Evolutionary conservation across 2,113 vertebrate genomes (phyloP), one percentile per base, ranked within the genome.

Genomic region (Stigmatopora argus): DNA sequence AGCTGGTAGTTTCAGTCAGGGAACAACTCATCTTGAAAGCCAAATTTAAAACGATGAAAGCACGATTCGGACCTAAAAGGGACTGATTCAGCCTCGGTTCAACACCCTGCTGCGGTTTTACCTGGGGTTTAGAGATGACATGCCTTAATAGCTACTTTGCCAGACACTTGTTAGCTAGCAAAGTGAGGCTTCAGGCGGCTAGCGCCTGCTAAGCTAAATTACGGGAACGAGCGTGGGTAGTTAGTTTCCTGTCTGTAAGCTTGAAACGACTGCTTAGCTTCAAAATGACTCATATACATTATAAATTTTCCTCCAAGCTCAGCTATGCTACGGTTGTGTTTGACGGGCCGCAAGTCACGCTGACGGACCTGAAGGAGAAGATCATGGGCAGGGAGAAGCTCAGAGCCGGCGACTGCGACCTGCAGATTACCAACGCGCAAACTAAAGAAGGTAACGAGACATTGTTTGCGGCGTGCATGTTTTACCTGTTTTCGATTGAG

Each of bases 221-320:
- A 44, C 64, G 52, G 77, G 64, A 57, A 76, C 51, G 47, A 26
- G 7, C 7, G 46, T 18, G 21, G 55, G 69, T 7, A 44, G 34
- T 21, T 7, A 44, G 34, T 21, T 64, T 46, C 48, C 21, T 46
- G 60, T 11, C 34, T 46, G 2, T 18, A 23, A 15, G 46, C 4
- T 49, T 49, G 21, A 38, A 19, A 11, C 38, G 59, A 26, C 62
- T 67, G 47, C n/a, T 62, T 70, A 0, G 17, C 41, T 19, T 61
- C 71, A 85, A 11, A 65, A 99, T 99, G 97, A 92, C 95, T 84
- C 96, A 95, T 86, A 90, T 98, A 66, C 97, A 98, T 76, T 98
- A 99, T 83, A 98, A 99, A 87, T 99, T 99, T 87, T 97, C 94
- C 52, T 96, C 96, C 38, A 98, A 96, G 89, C 96, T 96, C 63